A percentile compares a stretch with the other conserved stretches of the same genome.
These are phyloP conservation scores for Choreutis nemorana DNA, from an alignment of 2,888 invertebrate species.

Conservation along the genomic window DNA sequence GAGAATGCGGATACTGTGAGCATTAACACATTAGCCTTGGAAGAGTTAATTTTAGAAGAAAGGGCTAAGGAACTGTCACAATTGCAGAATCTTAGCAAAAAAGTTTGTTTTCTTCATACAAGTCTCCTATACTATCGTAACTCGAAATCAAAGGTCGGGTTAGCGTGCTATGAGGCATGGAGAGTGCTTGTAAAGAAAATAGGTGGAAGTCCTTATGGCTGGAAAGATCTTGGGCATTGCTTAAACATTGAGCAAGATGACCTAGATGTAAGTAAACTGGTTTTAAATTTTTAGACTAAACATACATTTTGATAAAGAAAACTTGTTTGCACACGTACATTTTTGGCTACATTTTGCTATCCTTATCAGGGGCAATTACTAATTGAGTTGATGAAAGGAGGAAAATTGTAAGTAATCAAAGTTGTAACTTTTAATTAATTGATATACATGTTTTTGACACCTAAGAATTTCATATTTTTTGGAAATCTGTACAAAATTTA, in stretches of 20 bases:
- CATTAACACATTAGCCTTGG: constrained; percentile 42
- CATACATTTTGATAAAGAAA: neutral
- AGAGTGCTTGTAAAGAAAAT: constrained; percentile 39
- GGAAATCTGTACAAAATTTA: too few relatives aligned
- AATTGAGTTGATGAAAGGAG: too few relatives aligned
- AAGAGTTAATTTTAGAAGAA: constrained; percentile 36
- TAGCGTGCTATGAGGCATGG: constrained; percentile 47
- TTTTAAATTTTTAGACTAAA: neutral
- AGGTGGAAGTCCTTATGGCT: constrained; percentile 45
- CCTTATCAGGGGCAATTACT: too few relatives aligned
- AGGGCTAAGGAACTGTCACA: constrained; percentile 37
- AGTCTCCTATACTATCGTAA: constrained; percentile 48
- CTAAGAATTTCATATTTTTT: too few relatives aligned
- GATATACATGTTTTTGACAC: too few relatives aligned
- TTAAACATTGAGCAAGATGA: constrained; percentile 41
- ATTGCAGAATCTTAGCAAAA: constrained; percentile 37
- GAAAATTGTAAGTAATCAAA: too few relatives aligned
- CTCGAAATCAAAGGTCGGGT: constrained; percentile 37
- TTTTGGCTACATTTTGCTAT: too few relatives aligned
- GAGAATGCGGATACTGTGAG: constrained; percentile 42
- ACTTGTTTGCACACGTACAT: too few relatives aligned
- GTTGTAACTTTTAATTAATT: too few relatives aligned
- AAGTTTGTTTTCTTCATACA: constrained; percentile 43
- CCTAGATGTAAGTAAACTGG: constrained; percentile 37
- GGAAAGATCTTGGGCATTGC: constrained; percentile 44